Evolutionary conservation across 2,888 invertebrate species (phyloP).

Genomic region (Schizaphis graminum): DNA sequence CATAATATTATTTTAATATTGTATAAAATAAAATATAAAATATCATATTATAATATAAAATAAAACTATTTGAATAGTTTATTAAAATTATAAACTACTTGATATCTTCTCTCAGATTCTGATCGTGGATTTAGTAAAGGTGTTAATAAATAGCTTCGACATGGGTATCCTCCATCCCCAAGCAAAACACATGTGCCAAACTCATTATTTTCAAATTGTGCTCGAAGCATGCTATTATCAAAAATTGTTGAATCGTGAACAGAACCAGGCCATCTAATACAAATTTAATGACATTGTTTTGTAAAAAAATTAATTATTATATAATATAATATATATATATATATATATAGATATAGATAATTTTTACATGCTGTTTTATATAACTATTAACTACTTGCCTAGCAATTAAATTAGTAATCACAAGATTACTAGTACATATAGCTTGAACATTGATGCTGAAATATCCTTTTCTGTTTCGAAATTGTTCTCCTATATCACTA

Average conservation of each 20-base stretch:
- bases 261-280: conserved; percentile 34
- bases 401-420: conserved; percentile 33
- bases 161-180: conserved; percentile 26
- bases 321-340: too few species aligned
- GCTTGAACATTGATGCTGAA: conserved; percentile 38
- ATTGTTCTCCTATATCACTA: conserved; percentile 28
- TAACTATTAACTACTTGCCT: conserved; percentile 23
- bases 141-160: conserved; percentile 12
- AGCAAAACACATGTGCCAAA: conserved; percentile 24
- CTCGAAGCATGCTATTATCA: conserved; percentile 28
- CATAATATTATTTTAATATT: neutral
- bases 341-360: too few species aligned
- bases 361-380: conserved; percentile 1
- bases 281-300: conserved; percentile 7
- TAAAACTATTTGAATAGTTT: conserved; percentile 20
- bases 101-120: conserved; percentile 31
- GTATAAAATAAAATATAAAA: neutral
- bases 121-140: conserved; percentile 19
- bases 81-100: conserved; percentile 14
- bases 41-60: neutral
- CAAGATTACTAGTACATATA: conserved; percentile 33
- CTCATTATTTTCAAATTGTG: conserved; percentile 37
- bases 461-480: conserved; percentile 28
- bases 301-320: conserved; percentile 6
- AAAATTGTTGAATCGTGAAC: conserved; percentile 31